These are phyloP conservation scores for Unio pictorum DNA, from an alignment of 2,888 invertebrate species.

Conservation along the genomic window DNA sequence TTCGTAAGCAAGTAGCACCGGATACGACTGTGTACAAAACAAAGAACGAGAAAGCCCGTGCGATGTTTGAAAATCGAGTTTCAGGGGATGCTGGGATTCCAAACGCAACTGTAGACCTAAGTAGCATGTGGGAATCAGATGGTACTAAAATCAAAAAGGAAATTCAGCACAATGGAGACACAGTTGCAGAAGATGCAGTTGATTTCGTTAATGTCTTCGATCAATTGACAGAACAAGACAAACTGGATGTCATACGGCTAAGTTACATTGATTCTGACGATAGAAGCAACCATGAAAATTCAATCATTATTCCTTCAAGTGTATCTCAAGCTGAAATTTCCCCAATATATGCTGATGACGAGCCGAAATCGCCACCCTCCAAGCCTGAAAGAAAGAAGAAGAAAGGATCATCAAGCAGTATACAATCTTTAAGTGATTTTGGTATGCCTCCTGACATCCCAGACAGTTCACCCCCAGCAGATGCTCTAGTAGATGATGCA, in stretches of 20 bases:
- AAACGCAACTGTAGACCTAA: constrained; percentile 18
- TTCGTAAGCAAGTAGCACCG: no score
- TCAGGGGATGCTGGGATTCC: constrained; percentile 18
- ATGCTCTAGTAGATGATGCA: constrained; percentile 3
- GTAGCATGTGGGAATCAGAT: constrained; percentile 2
- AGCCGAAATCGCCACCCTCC: constrained; percentile 35
- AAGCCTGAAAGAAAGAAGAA: constrained; percentile 59
- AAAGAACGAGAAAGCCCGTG: not conserved
- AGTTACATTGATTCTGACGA: constrained; percentile 40
- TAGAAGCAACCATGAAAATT: constrained; percentile 8
- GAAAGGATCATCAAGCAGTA: constrained; percentile 32
- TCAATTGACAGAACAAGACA: constrained; percentile 46
- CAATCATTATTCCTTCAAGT: not conserved
- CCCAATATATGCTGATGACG: constrained; percentile 13
- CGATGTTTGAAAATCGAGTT: constrained; percentile 13
- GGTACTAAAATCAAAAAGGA: constrained; percentile 7
- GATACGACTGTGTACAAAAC: no score
- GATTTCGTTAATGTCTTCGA: constrained; percentile 32
- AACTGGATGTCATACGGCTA: constrained; percentile 40
- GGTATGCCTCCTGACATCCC: constrained; percentile 1
- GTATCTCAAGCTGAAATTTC: constrained; percentile 6
- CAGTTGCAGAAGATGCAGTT: constrained; percentile 2
- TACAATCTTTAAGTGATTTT: constrained; percentile 19
- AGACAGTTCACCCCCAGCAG: constrained; percentile 4
- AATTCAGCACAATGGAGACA: not conserved